Conservation (phyloP, 2,888 invertebrate species). For the Tenthredo livida region DNA sequence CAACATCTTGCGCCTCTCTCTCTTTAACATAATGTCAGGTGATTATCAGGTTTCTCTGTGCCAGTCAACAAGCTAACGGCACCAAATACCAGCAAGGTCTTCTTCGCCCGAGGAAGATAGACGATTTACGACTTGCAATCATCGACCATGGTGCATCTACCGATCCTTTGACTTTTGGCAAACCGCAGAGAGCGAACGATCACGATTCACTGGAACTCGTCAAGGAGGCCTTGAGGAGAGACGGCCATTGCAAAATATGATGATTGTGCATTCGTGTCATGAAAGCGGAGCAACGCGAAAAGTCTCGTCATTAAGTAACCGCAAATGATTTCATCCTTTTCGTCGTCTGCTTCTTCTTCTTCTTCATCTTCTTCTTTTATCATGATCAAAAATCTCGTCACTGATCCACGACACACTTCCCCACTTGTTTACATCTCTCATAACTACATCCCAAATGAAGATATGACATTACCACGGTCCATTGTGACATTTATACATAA, state of each 20-base stretch:
- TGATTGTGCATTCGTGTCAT: conserved; percentile 5
- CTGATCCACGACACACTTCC: background rate
- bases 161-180: background rate
- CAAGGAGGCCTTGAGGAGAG: conserved; percentile 4
- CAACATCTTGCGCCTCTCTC: conserved; percentile 32
- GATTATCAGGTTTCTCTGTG: conserved; percentile 43
- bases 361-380: background rate
- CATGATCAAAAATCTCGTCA: background rate
- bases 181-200: background rate
- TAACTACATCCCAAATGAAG: conserved; percentile 11
- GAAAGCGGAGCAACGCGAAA: conserved; percentile 20
- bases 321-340: background rate
- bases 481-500: conserved; percentile 27
- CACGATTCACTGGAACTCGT: background rate
- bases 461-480: conserved; percentile 30
- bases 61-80: conserved; percentile 42
- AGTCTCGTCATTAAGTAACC: conserved; percentile 7
- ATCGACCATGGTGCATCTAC: background rate
- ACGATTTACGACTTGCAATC: background rate
- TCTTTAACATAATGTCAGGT: conserved; percentile 43
- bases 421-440: background rate
- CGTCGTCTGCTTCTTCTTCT: background rate
- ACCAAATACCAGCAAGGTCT: conserved; percentile 47
- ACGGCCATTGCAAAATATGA: conserved; percentile 13
- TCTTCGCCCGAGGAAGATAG: background rate